Evolutionary conservation across 1,140 invertebrate genomes (phyloP).

Genomic region (Pristionchus pacificus): DNA sequence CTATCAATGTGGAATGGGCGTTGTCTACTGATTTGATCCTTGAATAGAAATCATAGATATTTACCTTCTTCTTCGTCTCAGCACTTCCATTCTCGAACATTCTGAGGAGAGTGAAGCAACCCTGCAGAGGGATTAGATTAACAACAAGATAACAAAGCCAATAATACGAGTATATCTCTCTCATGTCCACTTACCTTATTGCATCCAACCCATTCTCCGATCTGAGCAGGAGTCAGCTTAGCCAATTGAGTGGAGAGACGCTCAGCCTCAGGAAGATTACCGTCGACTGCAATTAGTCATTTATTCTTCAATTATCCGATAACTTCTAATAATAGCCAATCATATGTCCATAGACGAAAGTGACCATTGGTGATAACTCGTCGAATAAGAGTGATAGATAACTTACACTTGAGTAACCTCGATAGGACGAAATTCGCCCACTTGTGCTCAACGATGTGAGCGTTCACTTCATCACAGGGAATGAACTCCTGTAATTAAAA

Average conservation of each 20-base stretch:
- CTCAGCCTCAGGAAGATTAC: slow-evolving; percentile 22
- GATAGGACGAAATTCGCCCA: slow-evolving; percentile 19
- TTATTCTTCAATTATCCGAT: slow-evolving; percentile 11
- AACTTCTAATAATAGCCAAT: slow-evolving; percentile 1
- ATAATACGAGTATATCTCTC: background rate
- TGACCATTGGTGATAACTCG: background rate
- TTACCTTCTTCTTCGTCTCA: slow-evolving; percentile 8
- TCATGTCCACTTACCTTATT: slow-evolving; percentile 17
- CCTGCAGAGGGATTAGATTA: slow-evolving; percentile 13
- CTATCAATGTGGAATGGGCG: too few species aligned
- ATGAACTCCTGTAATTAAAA: slow-evolving; percentile 39
- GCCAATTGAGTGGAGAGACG: slow-evolving; percentile 13
- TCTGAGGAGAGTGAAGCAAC: slow-evolving; percentile 23
- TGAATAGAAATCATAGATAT: background rate
- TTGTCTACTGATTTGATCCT: too few species aligned
- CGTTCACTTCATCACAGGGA: slow-evolving; percentile 28
- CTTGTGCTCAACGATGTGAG: slow-evolving; percentile 33
- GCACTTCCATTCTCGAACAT: slow-evolving; percentile 23
- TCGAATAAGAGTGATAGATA: background rate
- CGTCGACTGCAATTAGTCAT: slow-evolving; percentile 9
- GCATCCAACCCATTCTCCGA: slow-evolving; percentile 27
- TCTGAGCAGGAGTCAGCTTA: slow-evolving; percentile 16
- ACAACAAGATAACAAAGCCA: background rate
- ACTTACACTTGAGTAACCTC: slow-evolving; percentile 13
- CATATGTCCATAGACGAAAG: background rate